These are phyloP conservation scores for Petroica traversi DNA, from an alignment of 2,113 vertebrate genomes.

Conservation along the genomic window DNA sequence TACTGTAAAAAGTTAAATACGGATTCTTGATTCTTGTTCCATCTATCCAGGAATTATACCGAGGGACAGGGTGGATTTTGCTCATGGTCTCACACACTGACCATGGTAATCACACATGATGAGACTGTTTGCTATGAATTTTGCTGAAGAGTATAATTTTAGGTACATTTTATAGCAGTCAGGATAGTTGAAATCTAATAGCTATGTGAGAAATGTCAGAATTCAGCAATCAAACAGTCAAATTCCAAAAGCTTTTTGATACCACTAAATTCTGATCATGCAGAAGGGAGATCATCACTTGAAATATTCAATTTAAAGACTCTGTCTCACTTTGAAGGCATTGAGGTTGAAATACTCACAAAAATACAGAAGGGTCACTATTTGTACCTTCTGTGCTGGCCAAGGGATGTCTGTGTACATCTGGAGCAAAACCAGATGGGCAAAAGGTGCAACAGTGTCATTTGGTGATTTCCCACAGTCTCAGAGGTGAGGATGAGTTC, in stretches of 20 bases:
- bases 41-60: neutral
- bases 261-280: neutral
- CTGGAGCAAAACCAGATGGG: neutral
- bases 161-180: neutral
- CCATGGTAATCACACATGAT: neutral
- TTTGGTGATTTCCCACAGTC: neutral
- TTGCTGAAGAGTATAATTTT: neutral
- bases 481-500: neutral
- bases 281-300: neutral
- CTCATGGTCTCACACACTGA: neutral
- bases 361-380: neutral
- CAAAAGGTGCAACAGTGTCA: neutral
- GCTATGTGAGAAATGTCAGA: neutral
- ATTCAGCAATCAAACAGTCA: neutral
- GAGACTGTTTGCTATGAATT: neutral
- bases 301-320: neutral
- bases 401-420: accelerated
- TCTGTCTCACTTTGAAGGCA: neutral
- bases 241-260: neutral
- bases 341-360: neutral
- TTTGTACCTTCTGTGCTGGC: neutral
- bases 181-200: neutral
- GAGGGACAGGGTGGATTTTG: neutral
- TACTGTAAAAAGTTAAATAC: neutral
- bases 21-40: neutral